Evolutionary conservation across 1,140 invertebrate genomes (phyloP).

Genomic region (Drosophila nebulosa): DNA sequence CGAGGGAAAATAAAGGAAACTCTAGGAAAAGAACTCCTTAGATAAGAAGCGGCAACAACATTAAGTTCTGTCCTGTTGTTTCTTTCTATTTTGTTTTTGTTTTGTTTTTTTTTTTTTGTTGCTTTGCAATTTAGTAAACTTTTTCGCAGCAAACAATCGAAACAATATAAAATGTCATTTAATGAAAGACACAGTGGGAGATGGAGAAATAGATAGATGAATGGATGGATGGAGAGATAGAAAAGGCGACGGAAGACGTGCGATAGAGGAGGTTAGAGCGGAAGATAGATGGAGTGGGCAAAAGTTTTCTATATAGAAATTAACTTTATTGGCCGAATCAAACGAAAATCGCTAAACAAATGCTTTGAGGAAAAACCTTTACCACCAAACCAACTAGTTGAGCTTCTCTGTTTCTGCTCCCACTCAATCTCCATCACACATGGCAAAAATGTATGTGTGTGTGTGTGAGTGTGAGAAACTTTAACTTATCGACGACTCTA

Average conservation of each 20-base stretch:
- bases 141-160: constrained; percentile 30
- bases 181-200: constrained; percentile 15
- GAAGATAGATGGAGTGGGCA: background rate
- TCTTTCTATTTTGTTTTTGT: background rate
- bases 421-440: constrained; percentile 12
- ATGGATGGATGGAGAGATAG: background rate
- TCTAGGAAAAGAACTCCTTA: background rate
- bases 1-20: background rate
- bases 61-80: background rate
- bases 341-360: constrained; percentile 77
- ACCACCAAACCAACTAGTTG: constrained; percentile 68
- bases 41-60: background rate
- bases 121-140: constrained; percentile 29
- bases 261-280: background rate
- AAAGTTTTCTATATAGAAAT: constrained; percentile 56
- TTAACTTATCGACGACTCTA: constrained; percentile 72
- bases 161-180: constrained; percentile 74
- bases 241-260: too few species aligned
- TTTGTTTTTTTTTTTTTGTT: background rate
- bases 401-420: constrained; percentile 19
- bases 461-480: constrained; percentile 41
- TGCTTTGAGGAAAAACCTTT: constrained; percentile 64
- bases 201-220: background rate
- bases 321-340: constrained; percentile 76
- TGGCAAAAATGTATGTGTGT: constrained; percentile 51